Percentiles rank a stretch among this genome's conserved stretches.
These are phyloP conservation scores for Flexamia atlantica DNA, from an alignment of 2,888 invertebrate species.

Conservation along the genomic window DNA sequence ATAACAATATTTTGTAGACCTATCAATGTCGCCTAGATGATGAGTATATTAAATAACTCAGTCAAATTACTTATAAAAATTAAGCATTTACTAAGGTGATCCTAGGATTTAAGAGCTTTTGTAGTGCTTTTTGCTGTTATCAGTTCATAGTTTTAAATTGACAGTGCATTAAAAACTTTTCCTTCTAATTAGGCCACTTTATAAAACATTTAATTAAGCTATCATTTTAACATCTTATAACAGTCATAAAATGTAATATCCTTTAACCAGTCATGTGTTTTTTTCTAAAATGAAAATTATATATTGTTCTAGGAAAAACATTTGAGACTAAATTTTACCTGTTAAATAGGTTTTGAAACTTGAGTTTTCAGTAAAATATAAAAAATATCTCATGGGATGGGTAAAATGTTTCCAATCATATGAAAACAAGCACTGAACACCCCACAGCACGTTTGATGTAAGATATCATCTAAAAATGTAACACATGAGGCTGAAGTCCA, in stretches of 20 bases:
- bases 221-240: background rate
- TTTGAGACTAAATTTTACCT: background rate
- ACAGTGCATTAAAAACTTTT: constrained; percentile 42
- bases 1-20: too few relatives aligned
- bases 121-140: constrained; percentile 39
- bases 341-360: too few relatives aligned
- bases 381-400: background rate
- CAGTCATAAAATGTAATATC: too few relatives aligned
- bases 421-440: background rate
- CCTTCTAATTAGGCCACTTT: background rate
- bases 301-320: background rate
- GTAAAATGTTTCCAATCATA: background rate
- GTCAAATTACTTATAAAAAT: too few relatives aligned
- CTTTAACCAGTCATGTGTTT: constrained; percentile 8
- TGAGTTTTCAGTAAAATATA: too few relatives aligned
- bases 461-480: too few relatives aligned
- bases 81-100: too few relatives aligned
- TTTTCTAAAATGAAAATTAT: too few relatives aligned
- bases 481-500: too few relatives aligned
- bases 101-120: constrained; percentile 27
- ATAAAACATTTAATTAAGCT: background rate
- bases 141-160: constrained; percentile 37
- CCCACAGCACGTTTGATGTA: too few relatives aligned
- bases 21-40: too few relatives aligned
- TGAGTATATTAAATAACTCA: too few relatives aligned